Evolutionary conservation across 2,797 vertebrate species (phyloP).

Genomic region (Leuciscus waleckii): DNA sequence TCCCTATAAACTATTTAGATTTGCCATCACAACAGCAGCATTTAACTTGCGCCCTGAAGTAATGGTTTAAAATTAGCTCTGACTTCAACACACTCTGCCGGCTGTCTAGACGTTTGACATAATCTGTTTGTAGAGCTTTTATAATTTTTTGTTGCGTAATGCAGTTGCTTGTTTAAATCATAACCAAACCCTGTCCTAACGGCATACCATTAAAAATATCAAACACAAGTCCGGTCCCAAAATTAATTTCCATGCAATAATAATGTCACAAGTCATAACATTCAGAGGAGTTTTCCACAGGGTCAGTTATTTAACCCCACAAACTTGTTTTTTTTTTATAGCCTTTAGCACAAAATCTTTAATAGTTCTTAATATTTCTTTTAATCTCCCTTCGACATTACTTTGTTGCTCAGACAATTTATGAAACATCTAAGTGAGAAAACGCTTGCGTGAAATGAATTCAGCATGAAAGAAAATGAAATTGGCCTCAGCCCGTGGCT

Average conservation of each 20-base stretch:
- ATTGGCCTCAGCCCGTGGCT: constrained; percentile 40
- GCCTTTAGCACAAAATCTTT: not conserved
- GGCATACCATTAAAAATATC: not conserved
- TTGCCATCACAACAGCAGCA: not conserved
- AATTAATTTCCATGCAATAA: constrained; percentile 21
- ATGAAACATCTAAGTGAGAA: constrained; percentile 43
- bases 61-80: constrained; percentile 21
- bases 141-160: not conserved
- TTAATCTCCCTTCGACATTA: not conserved
- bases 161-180: not conserved
- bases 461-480: constrained; percentile 57
- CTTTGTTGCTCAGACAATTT: constrained; percentile 19
- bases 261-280: not conserved
- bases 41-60: constrained; percentile 3
- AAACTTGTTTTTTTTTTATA: constrained; percentile 7
- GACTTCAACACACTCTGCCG: not conserved
- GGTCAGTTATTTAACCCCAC: constrained; percentile 5
- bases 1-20: not conserved
- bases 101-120: constrained; percentile 30
- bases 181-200: not conserved
- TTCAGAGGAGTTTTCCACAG: not conserved
- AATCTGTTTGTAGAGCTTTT: constrained; percentile 5
- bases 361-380: not conserved
- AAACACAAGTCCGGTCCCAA: not conserved
- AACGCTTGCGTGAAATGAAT: constrained; percentile 54